These are phyloP conservation scores for Aythya baeri DNA, from an alignment of 2,113 vertebrate species.

Conservation along the genomic window DNA sequence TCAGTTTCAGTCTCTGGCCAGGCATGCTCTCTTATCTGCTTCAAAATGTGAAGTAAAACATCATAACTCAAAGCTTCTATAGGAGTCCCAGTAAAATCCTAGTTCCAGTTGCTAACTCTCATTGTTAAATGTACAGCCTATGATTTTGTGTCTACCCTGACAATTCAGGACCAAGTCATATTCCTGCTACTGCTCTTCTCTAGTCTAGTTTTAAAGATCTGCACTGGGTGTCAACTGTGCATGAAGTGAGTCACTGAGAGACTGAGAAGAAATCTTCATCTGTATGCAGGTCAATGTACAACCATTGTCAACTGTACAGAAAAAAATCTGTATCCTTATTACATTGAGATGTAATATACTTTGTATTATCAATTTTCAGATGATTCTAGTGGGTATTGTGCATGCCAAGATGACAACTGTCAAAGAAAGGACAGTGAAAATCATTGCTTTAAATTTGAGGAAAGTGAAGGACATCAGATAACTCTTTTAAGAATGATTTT, in stretches of 20 bases:
- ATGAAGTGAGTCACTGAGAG: background rate
- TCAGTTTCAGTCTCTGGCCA: background rate
- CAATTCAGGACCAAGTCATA: background rate
- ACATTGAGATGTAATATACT: background rate
- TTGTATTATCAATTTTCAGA: background rate
- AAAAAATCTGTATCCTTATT: background rate
- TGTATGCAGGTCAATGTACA: background rate
- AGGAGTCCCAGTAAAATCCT: background rate
- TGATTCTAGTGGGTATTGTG: background rate
- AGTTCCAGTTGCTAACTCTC: background rate
- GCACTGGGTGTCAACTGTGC: background rate
- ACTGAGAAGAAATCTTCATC: background rate
- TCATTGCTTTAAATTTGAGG: background rate
- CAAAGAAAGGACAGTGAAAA: background rate
- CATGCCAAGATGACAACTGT: background rate
- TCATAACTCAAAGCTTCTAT: background rate
- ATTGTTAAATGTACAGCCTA: background rate
- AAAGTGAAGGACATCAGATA: background rate
- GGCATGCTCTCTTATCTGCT: background rate
- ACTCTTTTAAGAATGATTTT: constrained; percentile 14
- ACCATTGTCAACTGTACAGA: background rate
- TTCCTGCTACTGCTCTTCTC: background rate
- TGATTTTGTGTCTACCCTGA: background rate
- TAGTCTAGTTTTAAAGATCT: background rate
- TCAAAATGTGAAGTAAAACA: background rate